Evolutionary conservation across 2,888 invertebrate species (phyloP).

Genomic region (Graphium colonna): DNA sequence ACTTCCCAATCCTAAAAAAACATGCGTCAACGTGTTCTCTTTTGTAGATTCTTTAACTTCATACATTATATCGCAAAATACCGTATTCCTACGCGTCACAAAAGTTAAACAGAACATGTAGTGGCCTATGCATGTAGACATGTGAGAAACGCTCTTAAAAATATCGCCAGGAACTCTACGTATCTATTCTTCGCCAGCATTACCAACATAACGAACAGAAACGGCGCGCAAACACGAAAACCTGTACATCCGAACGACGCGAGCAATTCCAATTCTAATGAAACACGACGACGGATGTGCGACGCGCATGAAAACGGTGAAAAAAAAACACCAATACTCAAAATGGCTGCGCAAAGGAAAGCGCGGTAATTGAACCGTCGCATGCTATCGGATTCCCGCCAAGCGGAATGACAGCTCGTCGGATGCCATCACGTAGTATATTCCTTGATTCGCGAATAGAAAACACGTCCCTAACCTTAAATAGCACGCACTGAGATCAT

Average conservation of each 20-base stretch:
- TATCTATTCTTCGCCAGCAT: too few species aligned
- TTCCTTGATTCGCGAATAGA: not conserved
- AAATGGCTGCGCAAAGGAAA: slow-evolving; percentile 13
- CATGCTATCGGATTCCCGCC: slow-evolving; percentile 18
- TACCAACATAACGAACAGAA: not conserved
- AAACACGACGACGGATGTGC: slow-evolving; percentile 11
- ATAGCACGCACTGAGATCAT: slow-evolving; percentile 1
- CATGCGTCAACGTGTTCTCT: too few species aligned
- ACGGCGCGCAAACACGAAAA: not conserved
- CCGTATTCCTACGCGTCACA: too few species aligned
- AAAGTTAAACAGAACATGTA: too few species aligned
- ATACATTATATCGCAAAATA: too few species aligned
- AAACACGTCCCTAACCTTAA: slow-evolving; percentile 1
- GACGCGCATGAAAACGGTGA: slow-evolving; percentile 4
- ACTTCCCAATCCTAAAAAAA: too few species aligned
- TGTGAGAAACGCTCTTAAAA: too few species aligned
- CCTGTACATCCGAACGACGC: not conserved
- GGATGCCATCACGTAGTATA: slow-evolving; percentile 19
- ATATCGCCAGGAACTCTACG: too few species aligned
- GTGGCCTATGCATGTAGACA: too few species aligned
- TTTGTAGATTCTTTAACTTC: too few species aligned
- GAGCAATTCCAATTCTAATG: slow-evolving; percentile 2
- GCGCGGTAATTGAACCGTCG: slow-evolving; percentile 13
- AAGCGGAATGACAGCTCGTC: slow-evolving; percentile 13
- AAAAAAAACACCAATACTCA: not conserved